These are phyloP conservation scores for Lacerta bilineata DNA, from an alignment of 2,797 vertebrate species.

Conservation along the genomic window DNA sequence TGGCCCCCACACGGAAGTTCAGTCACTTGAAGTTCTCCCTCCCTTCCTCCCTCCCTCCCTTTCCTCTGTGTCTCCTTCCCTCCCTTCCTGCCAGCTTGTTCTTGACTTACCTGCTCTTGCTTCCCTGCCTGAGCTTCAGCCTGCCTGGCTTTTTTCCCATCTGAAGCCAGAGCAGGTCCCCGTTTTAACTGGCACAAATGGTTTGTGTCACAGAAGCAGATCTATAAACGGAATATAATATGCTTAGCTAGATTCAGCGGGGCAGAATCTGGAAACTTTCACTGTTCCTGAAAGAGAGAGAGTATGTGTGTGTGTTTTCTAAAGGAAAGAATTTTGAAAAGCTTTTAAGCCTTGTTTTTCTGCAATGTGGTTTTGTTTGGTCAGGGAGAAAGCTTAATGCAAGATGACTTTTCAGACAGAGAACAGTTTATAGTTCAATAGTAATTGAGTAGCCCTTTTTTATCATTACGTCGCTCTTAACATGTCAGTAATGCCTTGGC, in stretches of 20 bases:
- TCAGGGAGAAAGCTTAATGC: conserved; percentile 36
- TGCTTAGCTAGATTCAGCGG: background rate
- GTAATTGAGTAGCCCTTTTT: conserved; percentile 40
- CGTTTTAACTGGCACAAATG: too few species aligned
- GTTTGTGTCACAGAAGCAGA: background rate
- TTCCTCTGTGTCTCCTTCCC: background rate
- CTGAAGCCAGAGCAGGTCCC: background rate
- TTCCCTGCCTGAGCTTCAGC: background rate
- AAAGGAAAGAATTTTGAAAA: conserved; percentile 33
- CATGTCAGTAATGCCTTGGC: conserved; percentile 62
- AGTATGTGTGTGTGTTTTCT: background rate
- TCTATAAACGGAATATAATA: background rate
- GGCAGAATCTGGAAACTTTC: conserved; percentile 18
- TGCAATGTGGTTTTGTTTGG: conserved; percentile 47
- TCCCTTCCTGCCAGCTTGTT: background rate
- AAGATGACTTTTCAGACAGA: conserved; percentile 51
- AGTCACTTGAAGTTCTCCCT: background rate
- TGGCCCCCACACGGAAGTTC: background rate
- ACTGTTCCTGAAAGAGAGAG: background rate
- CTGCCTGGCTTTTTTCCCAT: background rate
- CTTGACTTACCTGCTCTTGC: background rate
- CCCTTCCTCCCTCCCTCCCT: background rate
- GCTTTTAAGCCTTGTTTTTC: conserved; percentile 48
- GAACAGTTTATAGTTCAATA: conserved; percentile 58
- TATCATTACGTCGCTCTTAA: conserved; percentile 46